phyloP scores from a whole-genome alignment of 2,797 vertebrate genomes.

The Capromys pilorides region DNA sequence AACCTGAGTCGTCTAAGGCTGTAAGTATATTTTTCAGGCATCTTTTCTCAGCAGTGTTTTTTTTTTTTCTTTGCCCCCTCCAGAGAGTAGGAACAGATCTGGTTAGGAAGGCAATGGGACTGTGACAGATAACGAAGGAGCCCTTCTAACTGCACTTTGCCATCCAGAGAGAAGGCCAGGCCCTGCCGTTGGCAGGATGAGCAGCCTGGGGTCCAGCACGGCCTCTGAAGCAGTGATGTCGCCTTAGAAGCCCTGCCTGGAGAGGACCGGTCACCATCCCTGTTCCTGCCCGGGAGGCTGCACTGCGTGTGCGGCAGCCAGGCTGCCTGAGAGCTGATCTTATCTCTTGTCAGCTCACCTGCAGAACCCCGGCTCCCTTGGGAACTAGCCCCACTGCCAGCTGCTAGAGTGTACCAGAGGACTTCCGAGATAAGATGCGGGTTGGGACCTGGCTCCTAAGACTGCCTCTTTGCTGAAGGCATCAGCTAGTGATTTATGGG shows the following conservation, averaged over 20 bases:
- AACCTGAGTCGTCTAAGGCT: neutral
- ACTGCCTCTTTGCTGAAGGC: neutral
- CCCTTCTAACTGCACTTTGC: neutral
- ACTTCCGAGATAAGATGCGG: neutral
- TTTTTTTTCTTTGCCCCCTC: neutral
- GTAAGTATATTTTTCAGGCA: neutral
- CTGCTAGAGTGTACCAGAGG: neutral
- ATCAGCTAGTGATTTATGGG: constrained; percentile 4
- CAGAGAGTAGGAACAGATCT: neutral
- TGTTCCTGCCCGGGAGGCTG: neutral
- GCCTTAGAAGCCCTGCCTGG: neutral
- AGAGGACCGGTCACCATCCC: neutral
- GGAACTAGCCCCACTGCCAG: neutral
- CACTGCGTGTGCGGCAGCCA: neutral
- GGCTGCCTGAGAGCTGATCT: constrained; percentile 29
- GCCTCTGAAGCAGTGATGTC: neutral
- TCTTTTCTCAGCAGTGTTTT: neutral
- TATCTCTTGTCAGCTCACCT: constrained; percentile 30
- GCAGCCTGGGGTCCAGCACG: neutral
- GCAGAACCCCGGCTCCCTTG: neutral
- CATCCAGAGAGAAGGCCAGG: neutral
- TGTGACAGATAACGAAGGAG: neutral
- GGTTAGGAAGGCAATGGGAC: neutral
- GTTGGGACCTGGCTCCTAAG: neutral
- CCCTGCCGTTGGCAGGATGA: neutral